Evolutionary conservation across 2,888 invertebrate species (phyloP).

Genomic region (Caradrina kadenii): DNA sequence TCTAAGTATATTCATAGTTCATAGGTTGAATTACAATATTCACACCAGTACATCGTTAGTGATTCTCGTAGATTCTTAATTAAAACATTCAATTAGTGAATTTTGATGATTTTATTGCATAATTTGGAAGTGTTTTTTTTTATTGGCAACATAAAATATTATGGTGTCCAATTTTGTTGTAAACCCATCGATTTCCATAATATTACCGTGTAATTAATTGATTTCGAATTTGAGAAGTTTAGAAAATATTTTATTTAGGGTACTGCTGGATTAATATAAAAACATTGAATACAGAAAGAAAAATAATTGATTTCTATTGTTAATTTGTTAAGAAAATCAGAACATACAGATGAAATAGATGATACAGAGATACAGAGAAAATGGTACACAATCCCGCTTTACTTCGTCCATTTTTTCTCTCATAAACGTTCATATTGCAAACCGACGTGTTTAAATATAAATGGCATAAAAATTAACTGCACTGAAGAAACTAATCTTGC

Average conservation of each 20-base stretch:
- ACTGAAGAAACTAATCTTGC: too few relatives aligned
- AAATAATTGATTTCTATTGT: too few relatives aligned
- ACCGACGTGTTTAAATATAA: too few relatives aligned
- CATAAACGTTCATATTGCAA: too few relatives aligned
- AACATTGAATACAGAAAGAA: not conserved
- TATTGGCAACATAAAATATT: slow-evolving; percentile 38
- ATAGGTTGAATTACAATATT: slow-evolving; percentile 16
- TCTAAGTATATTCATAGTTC: not conserved
- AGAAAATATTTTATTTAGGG: slow-evolving; percentile 1
- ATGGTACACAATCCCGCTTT: too few relatives aligned
- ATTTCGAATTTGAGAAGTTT: slow-evolving; percentile 8
- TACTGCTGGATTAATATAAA: not conserved
- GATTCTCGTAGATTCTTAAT: slow-evolving; percentile 32
- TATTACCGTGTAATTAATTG: slow-evolving; percentile 44
- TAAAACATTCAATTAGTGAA: slow-evolving; percentile 50
- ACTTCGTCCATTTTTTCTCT: too few relatives aligned
- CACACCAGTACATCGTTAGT: slow-evolving; percentile 26
- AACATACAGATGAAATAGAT: too few relatives aligned
- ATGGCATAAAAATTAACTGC: too few relatives aligned
- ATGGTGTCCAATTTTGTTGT: slow-evolving; percentile 48
- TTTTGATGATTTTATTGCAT: slow-evolving; percentile 40
- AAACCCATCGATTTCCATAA: slow-evolving; percentile 48
- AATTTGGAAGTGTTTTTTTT: slow-evolving; percentile 43
- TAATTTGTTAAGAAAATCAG: too few relatives aligned
- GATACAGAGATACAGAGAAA: too few relatives aligned